A percentile compares a stretch with the other conserved stretches of the same genome.
Conservation (phyloP, 2,797 vertebrate species). For the Squalus acanthias region DNA sequence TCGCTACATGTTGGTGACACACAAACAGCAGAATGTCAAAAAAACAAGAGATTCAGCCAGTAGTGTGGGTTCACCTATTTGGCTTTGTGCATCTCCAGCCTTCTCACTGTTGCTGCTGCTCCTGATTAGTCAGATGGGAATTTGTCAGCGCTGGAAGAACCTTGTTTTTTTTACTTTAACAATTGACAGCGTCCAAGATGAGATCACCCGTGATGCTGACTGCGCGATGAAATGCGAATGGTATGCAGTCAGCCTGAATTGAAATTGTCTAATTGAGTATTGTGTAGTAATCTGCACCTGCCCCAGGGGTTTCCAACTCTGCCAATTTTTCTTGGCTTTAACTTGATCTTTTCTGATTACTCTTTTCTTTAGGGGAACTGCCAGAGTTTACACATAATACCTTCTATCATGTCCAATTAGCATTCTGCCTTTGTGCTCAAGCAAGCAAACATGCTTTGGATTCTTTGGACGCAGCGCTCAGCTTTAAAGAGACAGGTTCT, state of each 20-base stretch:
- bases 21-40: background rate
- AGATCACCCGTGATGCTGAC: background rate
- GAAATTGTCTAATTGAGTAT: constrained; percentile 7
- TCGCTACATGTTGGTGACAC: background rate
- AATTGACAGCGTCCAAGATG: too few relatives aligned
- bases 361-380: background rate
- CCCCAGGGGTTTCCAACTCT: background rate
- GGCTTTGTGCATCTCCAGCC: background rate
- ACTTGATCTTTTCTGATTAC: background rate
- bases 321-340: constrained; percentile 15
- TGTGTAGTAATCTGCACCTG: background rate
- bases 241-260: background rate
- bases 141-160: background rate
- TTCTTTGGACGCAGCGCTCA: background rate
- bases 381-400: constrained; percentile 22
- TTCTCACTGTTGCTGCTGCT: background rate
- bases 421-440: background rate
- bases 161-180: background rate
- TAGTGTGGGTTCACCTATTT: background rate
- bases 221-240: background rate
- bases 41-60: background rate
- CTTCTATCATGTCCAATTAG: constrained; percentile 1
- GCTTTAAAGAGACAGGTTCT: background rate
- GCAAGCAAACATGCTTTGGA: background rate
- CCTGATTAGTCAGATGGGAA: background rate